These are phyloP conservation scores for Platycheirus rosarum DNA, from an alignment of 2,888 invertebrate genomes.

Conservation along the genomic window DNA sequence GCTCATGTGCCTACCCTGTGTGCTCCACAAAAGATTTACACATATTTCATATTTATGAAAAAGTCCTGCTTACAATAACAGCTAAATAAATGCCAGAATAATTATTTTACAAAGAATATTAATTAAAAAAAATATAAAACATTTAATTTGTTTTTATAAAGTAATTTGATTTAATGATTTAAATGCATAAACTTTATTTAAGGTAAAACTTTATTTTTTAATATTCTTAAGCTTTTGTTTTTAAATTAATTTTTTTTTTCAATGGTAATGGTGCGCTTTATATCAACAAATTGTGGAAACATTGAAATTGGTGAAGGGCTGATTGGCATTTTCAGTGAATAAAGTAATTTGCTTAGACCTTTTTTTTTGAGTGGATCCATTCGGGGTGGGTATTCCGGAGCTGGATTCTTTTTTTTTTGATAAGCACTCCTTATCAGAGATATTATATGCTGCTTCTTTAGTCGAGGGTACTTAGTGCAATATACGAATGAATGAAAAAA, in stretches of 20 bases:
- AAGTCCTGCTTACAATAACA: slow-evolving; percentile 62
- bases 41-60: slow-evolving; percentile 53
- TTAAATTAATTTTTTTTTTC: slow-evolving; percentile 41
- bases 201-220: no score
- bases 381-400: slow-evolving; percentile 72
- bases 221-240: slow-evolving; percentile 1
- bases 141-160: no score
- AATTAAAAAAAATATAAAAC: no score
- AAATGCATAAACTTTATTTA: no score
- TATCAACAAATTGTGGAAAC: slow-evolving; percentile 38
- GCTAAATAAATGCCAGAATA: slow-evolving; percentile 65
- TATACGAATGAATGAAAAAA: no score
- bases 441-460: slow-evolving; percentile 52
- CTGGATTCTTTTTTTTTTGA: slow-evolving; percentile 54
- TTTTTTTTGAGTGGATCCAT: slow-evolving; percentile 65
- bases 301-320: slow-evolving; percentile 70
- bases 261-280: slow-evolving; percentile 37
- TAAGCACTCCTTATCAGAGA: slow-evolving; percentile 8
- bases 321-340: slow-evolving; percentile 66
- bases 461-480: no score
- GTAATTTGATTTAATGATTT: no score
- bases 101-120: no score
- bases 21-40: slow-evolving; percentile 78
- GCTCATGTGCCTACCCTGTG: slow-evolving; percentile 83
- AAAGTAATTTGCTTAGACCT: slow-evolving; percentile 36